Evolutionary conservation across 2,797 vertebrate genomes (phyloP).

Genomic region (Acipenser oxyrinchus): DNA sequence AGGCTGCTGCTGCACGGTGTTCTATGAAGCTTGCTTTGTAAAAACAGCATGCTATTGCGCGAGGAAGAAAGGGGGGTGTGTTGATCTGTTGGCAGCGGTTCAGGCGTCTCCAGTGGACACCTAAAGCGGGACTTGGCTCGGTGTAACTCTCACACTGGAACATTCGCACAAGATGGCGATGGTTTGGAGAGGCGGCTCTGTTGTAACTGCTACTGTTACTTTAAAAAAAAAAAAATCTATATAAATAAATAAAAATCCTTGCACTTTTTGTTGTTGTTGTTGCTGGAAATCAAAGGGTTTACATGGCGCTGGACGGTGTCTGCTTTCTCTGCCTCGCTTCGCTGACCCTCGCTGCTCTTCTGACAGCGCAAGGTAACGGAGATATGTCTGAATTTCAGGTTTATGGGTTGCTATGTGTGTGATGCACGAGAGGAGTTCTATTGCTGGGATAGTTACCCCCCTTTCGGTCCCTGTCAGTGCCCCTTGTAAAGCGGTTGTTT

Average conservation of each 20-base stretch:
- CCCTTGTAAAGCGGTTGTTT: no score
- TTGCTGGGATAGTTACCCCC: no score
- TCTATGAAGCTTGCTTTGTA: neutral
- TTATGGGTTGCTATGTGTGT: no score
- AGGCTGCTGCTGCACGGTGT: no score
- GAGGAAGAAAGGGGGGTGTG: constrained; percentile 37
- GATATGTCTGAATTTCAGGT: no score
- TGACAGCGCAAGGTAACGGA: constrained; percentile 60
- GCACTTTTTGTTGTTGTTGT: constrained; percentile 49
- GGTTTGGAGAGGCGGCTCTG: constrained; percentile 70
- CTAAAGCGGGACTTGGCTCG: constrained; percentile 32
- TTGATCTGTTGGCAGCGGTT: constrained; percentile 43
- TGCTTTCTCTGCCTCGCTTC: constrained; percentile 62
- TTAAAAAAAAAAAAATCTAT: constrained; percentile 2
- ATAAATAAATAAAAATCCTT: constrained; percentile 31
- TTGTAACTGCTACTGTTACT: constrained; percentile 42
- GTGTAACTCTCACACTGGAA: constrained; percentile 30
- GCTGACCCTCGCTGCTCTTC: constrained; percentile 46
- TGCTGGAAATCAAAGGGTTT: constrained; percentile 62
- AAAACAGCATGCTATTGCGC: constrained; percentile 25
- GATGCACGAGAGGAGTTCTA: no score
- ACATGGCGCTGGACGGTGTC: constrained; percentile 68
- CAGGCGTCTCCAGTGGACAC: constrained; percentile 48
- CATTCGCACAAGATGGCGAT: constrained; percentile 83
- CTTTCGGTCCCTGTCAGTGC: no score